These are phyloP conservation scores for Chionodraco myersi DNA, from an alignment of 2,113 vertebrate species.

Conservation along the genomic window DNA sequence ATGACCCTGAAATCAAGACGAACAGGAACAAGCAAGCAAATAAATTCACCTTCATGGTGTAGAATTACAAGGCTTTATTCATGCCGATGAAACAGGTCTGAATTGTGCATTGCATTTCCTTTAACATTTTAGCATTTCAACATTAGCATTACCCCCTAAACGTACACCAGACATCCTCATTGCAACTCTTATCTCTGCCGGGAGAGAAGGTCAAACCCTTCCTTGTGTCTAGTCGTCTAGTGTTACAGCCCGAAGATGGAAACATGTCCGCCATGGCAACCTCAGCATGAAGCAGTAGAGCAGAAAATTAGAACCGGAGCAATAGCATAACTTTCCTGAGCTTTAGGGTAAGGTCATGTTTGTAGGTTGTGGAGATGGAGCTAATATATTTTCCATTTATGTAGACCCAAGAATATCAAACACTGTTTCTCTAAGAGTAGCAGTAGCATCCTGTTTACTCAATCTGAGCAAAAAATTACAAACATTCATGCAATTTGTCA, in stretches of 20 bases:
- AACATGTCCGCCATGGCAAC: constrained; percentile 49
- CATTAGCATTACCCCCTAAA: background rate
- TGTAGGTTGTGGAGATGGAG: background rate
- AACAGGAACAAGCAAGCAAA: background rate
- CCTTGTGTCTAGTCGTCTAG: background rate
- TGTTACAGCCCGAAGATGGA: constrained; percentile 18
- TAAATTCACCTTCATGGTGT: background rate
- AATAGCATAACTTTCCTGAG: background rate
- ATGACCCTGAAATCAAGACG: background rate
- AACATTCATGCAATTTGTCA: background rate
- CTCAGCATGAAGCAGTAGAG: constrained; percentile 17
- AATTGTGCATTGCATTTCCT: background rate
- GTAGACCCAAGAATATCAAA: background rate
- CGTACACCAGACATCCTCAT: background rate
- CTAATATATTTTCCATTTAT: background rate
- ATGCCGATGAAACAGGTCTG: background rate
- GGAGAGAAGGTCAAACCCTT: constrained; percentile 1
- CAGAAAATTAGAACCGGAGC: constrained; percentile 24
- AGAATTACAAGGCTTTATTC: background rate
- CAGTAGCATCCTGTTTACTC: background rate
- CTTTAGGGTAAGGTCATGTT: background rate
- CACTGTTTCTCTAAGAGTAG: background rate
- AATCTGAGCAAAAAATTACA: background rate
- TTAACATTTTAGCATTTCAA: no score
- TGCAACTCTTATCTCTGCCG: constrained; percentile 3